phyloP scores from a whole-genome alignment of 2,797 vertebrate species.

The Acrossocheilus wenchowensis region DNA sequence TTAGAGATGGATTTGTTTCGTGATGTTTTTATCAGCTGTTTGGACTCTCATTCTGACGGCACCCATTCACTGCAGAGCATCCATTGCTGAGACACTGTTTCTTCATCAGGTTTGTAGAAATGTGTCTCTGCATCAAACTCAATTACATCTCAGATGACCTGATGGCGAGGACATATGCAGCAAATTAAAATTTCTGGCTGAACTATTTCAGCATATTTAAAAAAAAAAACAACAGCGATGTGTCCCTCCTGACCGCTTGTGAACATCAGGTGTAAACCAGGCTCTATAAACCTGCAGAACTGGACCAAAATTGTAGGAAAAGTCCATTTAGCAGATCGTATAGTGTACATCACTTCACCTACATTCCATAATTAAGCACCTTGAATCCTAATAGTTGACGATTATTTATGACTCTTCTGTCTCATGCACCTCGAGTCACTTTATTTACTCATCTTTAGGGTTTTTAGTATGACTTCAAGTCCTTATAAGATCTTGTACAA shows the following conservation, averaged over 20 bases:
- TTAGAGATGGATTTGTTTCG: background rate
- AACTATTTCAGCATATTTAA: background rate
- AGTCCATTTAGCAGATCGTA: background rate
- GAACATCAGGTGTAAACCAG: background rate
- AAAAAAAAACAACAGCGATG: background rate
- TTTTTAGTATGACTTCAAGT: slow-evolving; percentile 28
- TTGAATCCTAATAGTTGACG: slow-evolving; percentile 75
- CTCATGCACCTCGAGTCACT: slow-evolving; percentile 62
- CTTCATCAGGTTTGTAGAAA: no score
- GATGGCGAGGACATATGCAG: background rate
- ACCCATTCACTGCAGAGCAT: background rate
- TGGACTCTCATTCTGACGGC: background rate
- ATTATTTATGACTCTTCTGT: slow-evolving; percentile 68
- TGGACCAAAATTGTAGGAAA: background rate
- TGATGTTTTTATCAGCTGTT: background rate
- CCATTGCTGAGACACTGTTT: background rate
- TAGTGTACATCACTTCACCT: background rate
- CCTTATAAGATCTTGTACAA: background rate
- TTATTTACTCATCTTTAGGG: slow-evolving; percentile 59
- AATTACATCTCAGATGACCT: no score
- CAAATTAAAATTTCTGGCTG: background rate
- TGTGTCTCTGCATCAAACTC: background rate
- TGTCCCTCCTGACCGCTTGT: background rate
- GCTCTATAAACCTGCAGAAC: background rate
- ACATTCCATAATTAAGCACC: slow-evolving; percentile 31